Base-by-base conservation (phyloP, 2,797 vertebrate species). In the Crocodylus rhombifer region DNA sequence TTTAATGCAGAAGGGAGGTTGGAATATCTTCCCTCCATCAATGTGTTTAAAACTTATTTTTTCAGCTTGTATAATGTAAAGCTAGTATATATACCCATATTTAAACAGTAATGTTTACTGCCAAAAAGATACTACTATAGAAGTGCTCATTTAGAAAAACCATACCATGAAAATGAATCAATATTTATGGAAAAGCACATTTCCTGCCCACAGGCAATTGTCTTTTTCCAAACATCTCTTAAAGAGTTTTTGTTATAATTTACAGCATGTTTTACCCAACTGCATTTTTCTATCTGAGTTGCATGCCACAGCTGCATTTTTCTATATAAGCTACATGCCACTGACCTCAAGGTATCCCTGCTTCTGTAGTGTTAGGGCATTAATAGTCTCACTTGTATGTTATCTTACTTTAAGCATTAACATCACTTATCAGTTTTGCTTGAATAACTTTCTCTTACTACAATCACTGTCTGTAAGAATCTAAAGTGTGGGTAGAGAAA, bases 161-260 rank as follows among this genome's bases (percentile, higher is more conserved):
- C 33, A 12, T 3, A 14, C 28, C 78, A 83, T 9, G 36, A 1
- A 0, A 42, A 60, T 3, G 56, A 2, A 42, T 89, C 58, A 63
- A n/a, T 56, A 26, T 69, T 21, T 80, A 79, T 84, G 87, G 80
- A 94, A 92, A 78, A 76, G 23, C 10, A 1, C 69, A 14, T 78
- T 78, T 9, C 57, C 87, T 87, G 42, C 86, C 82, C 87, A 87
- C 80, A 87, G 86, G 30, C 79, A 93, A 42, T 78, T 82, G 26
- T 33, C 88, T 92, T 58, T 30, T 92, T 94, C 87, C 69, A 80
- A 80, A 77, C 3, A 1, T 25, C 1, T 18, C 73, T 57, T n/a
- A 87, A 92, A 61, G 56, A 25, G 0, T 1, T 25, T 84, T 91
- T 86, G 64, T 26, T 80, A 26, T 56, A 1, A 65, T n/a, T 65